Evolutionary conservation across 30 jellyfish, hydroid and myxozoan genomes (phyloP), one percentile per base, ranked within the genome.

Genomic region (Chrysaora quinquecirrha): DNA sequence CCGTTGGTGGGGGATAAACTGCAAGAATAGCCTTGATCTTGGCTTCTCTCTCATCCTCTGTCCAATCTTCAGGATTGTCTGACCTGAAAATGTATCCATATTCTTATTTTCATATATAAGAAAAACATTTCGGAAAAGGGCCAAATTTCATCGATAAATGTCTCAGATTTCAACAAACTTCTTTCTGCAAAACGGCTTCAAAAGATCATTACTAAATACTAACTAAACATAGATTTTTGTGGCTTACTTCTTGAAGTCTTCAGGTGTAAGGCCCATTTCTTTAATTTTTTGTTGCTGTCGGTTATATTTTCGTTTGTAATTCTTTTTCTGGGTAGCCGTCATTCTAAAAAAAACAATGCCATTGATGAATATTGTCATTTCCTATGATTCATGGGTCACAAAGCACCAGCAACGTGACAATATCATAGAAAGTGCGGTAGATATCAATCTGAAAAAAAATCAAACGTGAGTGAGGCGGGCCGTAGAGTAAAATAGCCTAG

Each of bases 31-130:
- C 50, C 19, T 64, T 48, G 22, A 91, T 74, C 69, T 91, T 85
- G 33, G 90, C 95, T 21, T 91, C 89, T 14, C 96, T 70, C 23
- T 85, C 95, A 28, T 64, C 63, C 52, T 91, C 96, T 0, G 98
- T 84, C 98, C 98, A 91, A 47, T 84, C 85, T 32, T 78, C 77
- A 12, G 98, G 98, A 50, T 91, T 85, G 20, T 71, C 87, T 73
- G 88, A 49, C 66, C 98, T 91, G 46, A 10, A 48, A 50, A 48
- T n/a, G n/a, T n/a, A 25, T 16, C 28, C 14, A 30, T 9, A 43
- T 43, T 43, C 58, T 6, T 6, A 43, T 16, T 43, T 43, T 43
- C 16, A 43, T 9, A 43, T 6, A 6, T 43, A 58, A n/a, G 63
- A 30, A 58, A 10, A n/a, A 25, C 18, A 25, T 34, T 21, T 16